Evolutionary conservation across 2,888 invertebrate species (phyloP).

Genomic region (Acleris cristana): DNA sequence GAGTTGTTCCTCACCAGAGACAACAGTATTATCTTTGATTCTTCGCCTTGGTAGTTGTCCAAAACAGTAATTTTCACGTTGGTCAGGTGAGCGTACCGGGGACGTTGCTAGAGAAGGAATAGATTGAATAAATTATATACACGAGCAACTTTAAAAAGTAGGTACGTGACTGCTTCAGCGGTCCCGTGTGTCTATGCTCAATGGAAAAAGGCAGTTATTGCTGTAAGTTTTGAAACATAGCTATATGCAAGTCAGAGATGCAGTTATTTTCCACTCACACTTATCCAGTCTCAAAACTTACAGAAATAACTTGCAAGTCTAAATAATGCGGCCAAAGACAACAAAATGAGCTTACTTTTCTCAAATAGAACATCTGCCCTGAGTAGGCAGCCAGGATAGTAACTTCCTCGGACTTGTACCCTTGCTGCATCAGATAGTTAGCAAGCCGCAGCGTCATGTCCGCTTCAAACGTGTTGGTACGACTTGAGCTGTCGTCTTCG

Average conservation of each 20-base stretch:
- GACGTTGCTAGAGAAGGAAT: constrained; percentile 56
- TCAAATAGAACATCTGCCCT: constrained; percentile 87
- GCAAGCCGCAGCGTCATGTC: constrained; percentile 84
- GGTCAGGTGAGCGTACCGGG: constrained; percentile 58
- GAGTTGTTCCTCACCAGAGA: constrained; percentile 90
- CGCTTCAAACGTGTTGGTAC: constrained; percentile 86
- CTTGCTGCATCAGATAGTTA: constrained; percentile 86
- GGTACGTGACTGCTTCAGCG: too few species aligned
- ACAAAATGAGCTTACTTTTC: too few species aligned
- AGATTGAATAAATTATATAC: background rate
- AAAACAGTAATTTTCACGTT: constrained; percentile 86
- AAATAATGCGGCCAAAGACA: too few species aligned
- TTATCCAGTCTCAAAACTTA: too few species aligned
- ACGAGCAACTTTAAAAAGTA: background rate
- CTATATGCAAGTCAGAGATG: too few species aligned
- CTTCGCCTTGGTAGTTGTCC: constrained; percentile 93
- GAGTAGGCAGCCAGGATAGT: constrained; percentile 89
- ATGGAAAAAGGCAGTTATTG: too few species aligned
- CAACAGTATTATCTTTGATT: constrained; percentile 89
- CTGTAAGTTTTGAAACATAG: too few species aligned
- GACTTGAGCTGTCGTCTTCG: constrained; percentile 76
- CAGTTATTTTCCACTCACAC: too few species aligned
- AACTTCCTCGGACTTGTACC: constrained; percentile 85
- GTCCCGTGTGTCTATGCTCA: too few species aligned
- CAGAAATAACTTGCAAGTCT: too few species aligned